Evolutionary conservation across 2,888 invertebrate species (phyloP).

Genomic region (Chalcosyrphus nemorum): DNA sequence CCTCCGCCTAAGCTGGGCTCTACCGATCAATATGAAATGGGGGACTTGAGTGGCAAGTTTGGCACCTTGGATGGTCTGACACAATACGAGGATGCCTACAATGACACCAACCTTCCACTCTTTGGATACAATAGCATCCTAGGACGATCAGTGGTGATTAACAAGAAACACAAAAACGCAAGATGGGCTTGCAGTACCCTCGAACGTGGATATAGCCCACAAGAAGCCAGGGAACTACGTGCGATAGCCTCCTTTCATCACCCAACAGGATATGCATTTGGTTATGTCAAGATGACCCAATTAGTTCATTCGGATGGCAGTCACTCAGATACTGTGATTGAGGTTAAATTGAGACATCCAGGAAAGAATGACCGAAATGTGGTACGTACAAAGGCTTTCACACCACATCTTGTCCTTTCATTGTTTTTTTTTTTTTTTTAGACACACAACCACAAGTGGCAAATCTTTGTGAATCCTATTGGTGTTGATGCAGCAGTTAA

Average conservation of each 20-base stretch:
- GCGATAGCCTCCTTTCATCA: conserved; percentile 96
- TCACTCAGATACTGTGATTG: conserved; percentile 94
- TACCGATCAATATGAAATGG: conserved; percentile 93
- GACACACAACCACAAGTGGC: conserved; percentile 94
- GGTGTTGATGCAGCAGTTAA: conserved; percentile 95
- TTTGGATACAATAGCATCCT: conserved; percentile 92
- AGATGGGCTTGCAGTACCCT: conserved; percentile 94
- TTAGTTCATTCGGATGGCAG: conserved; percentile 93
- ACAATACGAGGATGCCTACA: conserved; percentile 85
- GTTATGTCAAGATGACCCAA: conserved; percentile 94
- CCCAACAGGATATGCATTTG: conserved; percentile 90
- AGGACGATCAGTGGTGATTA: conserved; percentile 93
- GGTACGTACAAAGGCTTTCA: conserved; percentile 82
- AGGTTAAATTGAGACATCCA: conserved; percentile 93
- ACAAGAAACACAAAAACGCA: conserved; percentile 85
- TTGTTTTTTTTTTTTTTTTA: conserved; percentile 77
- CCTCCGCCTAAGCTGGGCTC: conserved; percentile 87
- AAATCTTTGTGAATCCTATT: conserved; percentile 94
- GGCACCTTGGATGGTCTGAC: conserved; percentile 88
- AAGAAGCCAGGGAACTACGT: conserved; percentile 92
- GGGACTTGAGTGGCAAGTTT: conserved; percentile 93
- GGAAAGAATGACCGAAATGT: conserved; percentile 92
- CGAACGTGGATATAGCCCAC: conserved; percentile 93
- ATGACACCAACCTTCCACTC: conserved; percentile 91
- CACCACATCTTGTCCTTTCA: accelerated